Evolutionary conservation across 2,797 vertebrate genomes (phyloP), one percentile per base, ranked within the genome.

Genomic region (Apodemus agrarius): DNA sequence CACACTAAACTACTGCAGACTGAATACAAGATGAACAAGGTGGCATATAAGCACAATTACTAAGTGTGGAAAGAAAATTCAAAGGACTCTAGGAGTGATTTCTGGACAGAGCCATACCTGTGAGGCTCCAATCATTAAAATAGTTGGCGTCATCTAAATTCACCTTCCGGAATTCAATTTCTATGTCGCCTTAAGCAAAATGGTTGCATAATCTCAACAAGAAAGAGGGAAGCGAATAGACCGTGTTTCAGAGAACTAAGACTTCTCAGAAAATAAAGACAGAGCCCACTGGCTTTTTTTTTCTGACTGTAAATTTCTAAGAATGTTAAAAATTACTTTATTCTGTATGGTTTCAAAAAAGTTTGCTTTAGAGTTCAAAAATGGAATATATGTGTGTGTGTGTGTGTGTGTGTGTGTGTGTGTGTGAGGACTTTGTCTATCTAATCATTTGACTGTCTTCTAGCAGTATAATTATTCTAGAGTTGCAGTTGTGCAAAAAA

Each of bases 221-320:
- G 84, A 29, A 76, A 87, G 14, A 34, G 85, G 81, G 63, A 95
- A 93, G 67, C 10, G 9, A 31, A 69, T 29, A 37, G 22, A 7
- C 40, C 40, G n/a, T 22, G 2, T 90, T 94, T 94, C 46, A 26
- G 80, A 90, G 84, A 95, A 95, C 26, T 29, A 87, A 69, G 63
- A 90, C n/a, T 85, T 76, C 63, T 74, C 59, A 78, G 17, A 7
- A 90, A 96, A 76, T 37, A 40, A 84, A 80, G 24, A 37, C 17
- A 49, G 17, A 93, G 46, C 46, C 79, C 82, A 67, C 40, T 21
- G 10, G 26, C 85, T 31, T 89, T 88, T n/a, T n/a, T 57, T 95
- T 96, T 59, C 87, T 75, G 63, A 72, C 40, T 94, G n/a, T 34
- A 91, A 94, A 37, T 82, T 61, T 90, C 85, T 96, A 91, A 92